Evolutionary conservation across 2,797 vertebrate genomes (phyloP).

Genomic region (Pseudochirops cupreus): DNA sequence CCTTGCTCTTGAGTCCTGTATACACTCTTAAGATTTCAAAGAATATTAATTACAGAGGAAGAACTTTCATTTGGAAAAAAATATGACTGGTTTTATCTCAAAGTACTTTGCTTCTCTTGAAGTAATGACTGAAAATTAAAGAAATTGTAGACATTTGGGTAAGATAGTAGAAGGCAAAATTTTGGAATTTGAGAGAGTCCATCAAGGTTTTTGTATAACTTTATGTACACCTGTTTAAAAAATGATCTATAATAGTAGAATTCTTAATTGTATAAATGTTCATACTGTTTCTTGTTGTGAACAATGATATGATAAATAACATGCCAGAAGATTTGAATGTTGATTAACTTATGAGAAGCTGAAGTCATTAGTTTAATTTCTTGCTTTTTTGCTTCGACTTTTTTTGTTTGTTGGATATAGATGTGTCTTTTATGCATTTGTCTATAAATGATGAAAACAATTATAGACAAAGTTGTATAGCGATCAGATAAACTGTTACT

Average conservation of each 20-base stretch:
- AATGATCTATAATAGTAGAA: neutral
- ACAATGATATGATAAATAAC: neutral
- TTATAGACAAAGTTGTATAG: neutral
- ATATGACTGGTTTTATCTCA: neutral
- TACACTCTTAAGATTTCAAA: neutral
- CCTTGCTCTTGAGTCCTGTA: neutral
- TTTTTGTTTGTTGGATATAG: neutral
- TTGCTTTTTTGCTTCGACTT: neutral
- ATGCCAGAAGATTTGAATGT: neutral
- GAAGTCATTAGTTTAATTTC: neutral
- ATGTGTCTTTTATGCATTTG: neutral
- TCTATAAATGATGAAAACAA: neutral
- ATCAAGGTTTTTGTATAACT: neutral
- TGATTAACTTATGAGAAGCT: neutral
- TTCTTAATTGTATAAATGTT: neutral
- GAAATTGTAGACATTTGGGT: neutral
- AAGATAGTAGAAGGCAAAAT: neutral
- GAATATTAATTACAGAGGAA: neutral
- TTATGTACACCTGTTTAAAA: neutral
- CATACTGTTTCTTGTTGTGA: neutral
- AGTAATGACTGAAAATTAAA: neutral
- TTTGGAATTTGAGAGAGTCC: neutral
- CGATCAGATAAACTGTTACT: neutral
- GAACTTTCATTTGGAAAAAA: neutral
- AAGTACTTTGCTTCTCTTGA: neutral